A percentile compares a stretch with the other conserved stretches of the same genome.
These are phyloP conservation scores for Megaptera novaeangliae DNA, from an alignment of 2,113 vertebrate species.

Conservation along the genomic window DNA sequence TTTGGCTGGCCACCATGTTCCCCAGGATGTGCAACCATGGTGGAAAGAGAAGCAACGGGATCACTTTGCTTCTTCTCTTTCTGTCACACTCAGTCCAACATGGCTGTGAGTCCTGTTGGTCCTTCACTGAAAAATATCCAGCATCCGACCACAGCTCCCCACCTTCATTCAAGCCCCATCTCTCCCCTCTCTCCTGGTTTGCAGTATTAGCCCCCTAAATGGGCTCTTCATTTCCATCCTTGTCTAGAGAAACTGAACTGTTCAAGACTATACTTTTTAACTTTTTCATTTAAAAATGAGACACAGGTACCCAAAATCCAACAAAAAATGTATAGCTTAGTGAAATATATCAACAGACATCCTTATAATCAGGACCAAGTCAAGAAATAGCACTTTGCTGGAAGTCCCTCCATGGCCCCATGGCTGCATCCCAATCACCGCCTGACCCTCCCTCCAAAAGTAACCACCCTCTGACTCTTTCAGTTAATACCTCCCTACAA, in stretches of 20 bases:
- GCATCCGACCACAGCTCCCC: accelerated
- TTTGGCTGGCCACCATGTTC: background rate
- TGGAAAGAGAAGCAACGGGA: accelerated
- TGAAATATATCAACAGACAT: background rate
- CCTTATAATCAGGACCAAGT: background rate
- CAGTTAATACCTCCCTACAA: accelerated
- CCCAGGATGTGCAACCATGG: accelerated
- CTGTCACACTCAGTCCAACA: accelerated
- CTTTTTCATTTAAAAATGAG: background rate
- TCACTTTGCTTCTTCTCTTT: too few relatives aligned
- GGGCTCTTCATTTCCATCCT: background rate
- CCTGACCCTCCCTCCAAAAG: background rate
- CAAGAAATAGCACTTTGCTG: background rate
- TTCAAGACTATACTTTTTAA: background rate
- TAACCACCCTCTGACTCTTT: background rate
- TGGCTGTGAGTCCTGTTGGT: background rate
- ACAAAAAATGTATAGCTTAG: background rate
- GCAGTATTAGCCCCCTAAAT: accelerated
- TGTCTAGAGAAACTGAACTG: background rate
- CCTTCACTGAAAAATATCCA: too few relatives aligned
- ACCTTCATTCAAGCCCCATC: too few relatives aligned
- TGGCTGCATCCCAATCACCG: accelerated
- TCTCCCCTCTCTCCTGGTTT: background rate
- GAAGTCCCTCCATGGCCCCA: background rate
- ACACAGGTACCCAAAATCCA: background rate